Evolutionary conservation across 2,888 invertebrate species (phyloP), one percentile per base, ranked within the genome.

Genomic region (Rotaria sp.): DNA sequence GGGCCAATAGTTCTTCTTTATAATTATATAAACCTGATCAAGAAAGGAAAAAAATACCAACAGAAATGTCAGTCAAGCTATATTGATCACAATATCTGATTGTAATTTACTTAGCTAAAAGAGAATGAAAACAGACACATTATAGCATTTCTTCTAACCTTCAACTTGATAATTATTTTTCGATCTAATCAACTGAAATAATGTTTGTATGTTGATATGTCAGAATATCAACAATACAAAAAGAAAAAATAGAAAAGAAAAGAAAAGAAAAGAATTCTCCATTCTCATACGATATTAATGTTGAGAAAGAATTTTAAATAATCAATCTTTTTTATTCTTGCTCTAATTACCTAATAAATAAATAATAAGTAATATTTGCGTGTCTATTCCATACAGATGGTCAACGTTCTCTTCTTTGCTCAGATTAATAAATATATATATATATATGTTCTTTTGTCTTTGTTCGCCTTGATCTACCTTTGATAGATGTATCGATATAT

Each of bases 41-140:
- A 38, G 35, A 52, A 52, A 48, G 48, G 10, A 13, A 50, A 50
- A 52, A 24, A 67, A 67, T 67, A 67, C 30, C 67, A 67, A 35
- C 35, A 67, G 67, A 67, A 67, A 35, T 67, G 67, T 67, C 67
- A 67, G 67, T 67, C 67, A 35, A 35, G 35, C 35, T 35, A 67
- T 35, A 35, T 67, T 18, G 67, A 67, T 67, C 67, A 45, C n/a
- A 80, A 80, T 80, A 80, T 80, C 80, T 80, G 80, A 80, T 80
- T 80, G n/a, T 41, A 67, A 67, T 67, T 67, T 67, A 30, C 30
- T 35, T 30, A 45, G 80, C 80, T n/a, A 80, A 75, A 24, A 41
- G 18, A 45, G 35, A 24, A 80, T 45, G 45, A 80, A 80, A 80
- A 80, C 67, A 45, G 45, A 80, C 11, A 41, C 38, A 80, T 26